A percentile compares a stretch with the other conserved stretches of the same genome.
These are phyloP conservation scores for Petrocephalus schoutedeni DNA, from an alignment of 2,797 vertebrate genomes.

Conservation along the genomic window DNA sequence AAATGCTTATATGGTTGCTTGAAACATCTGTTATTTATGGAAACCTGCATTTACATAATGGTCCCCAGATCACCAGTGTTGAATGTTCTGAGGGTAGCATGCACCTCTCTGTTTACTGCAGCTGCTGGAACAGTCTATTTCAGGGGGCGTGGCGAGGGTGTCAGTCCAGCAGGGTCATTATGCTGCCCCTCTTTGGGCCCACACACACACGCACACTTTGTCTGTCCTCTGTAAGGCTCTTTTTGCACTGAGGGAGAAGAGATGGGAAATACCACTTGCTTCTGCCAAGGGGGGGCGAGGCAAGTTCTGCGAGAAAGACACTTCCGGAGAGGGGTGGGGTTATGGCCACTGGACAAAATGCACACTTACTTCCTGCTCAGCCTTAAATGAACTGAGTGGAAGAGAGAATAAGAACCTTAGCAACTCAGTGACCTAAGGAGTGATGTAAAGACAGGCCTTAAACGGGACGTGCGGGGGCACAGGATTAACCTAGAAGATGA, in stretches of 20 bases:
- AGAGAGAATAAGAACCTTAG: neutral
- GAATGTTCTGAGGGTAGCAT: neutral
- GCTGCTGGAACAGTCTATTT: neutral
- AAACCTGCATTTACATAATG: neutral
- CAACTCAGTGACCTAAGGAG: neutral
- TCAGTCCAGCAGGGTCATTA: neutral
- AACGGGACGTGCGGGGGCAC: neutral
- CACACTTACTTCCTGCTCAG: neutral
- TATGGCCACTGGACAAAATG: neutral
- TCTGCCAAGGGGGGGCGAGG: neutral
- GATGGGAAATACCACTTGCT: neutral
- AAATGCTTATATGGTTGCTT: neutral
- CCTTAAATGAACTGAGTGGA: neutral
- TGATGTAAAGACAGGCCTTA: neutral
- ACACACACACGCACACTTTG: neutral
- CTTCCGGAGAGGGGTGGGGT: neutral
- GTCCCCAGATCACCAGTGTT: neutral
- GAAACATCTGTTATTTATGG: neutral
- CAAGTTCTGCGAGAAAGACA: neutral
- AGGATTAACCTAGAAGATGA: neutral
- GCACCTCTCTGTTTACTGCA: constrained; percentile 7
- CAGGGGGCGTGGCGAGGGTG: neutral
- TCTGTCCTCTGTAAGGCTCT: neutral
- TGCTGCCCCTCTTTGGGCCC: neutral
- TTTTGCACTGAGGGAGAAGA: neutral